Conservation (phyloP, 2,797 vertebrate species). For the Xyrichtys novacula region DNA sequence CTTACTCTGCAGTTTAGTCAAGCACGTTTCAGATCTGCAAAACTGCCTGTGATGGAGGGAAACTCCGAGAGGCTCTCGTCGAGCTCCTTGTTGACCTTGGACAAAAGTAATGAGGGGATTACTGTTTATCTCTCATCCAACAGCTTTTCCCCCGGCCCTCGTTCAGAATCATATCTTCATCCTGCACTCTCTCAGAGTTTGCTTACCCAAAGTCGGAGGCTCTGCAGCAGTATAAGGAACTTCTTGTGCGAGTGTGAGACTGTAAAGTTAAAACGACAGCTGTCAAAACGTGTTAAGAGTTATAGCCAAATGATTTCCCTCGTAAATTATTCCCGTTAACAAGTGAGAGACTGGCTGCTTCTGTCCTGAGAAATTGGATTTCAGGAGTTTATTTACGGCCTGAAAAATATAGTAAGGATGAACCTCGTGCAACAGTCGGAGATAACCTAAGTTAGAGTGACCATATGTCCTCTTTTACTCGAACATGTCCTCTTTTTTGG, state of each 20-base stretch:
- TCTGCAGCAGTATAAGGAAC: constrained; percentile 29
- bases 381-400: too few species aligned
- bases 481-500: too few species aligned
- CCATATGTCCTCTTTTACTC: too few species aligned
- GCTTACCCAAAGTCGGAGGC: constrained; percentile 65
- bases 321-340: constrained; percentile 15
- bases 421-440: too few species aligned
- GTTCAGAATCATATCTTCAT: constrained; percentile 74
- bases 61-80: constrained; percentile 46
- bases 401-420: too few species aligned
- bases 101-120: constrained; percentile 56
- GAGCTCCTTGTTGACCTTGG: constrained; percentile 78
- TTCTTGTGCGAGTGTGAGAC: constrained; percentile 40
- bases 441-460: too few species aligned
- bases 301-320: constrained; percentile 28
- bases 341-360: background rate
- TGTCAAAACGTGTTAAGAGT: constrained; percentile 45
- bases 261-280: constrained; percentile 54
- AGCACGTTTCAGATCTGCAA: constrained; percentile 15
- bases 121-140: constrained; percentile 75
- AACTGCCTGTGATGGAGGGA: constrained; percentile 46
- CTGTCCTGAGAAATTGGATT: constrained; percentile 5
- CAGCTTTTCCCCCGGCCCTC: constrained; percentile 73
- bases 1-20: constrained; percentile 5
- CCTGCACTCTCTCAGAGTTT: constrained; percentile 72